phyloP scores from a whole-genome alignment of 2,797 vertebrate genomes.

The Cygnus olor region DNA sequence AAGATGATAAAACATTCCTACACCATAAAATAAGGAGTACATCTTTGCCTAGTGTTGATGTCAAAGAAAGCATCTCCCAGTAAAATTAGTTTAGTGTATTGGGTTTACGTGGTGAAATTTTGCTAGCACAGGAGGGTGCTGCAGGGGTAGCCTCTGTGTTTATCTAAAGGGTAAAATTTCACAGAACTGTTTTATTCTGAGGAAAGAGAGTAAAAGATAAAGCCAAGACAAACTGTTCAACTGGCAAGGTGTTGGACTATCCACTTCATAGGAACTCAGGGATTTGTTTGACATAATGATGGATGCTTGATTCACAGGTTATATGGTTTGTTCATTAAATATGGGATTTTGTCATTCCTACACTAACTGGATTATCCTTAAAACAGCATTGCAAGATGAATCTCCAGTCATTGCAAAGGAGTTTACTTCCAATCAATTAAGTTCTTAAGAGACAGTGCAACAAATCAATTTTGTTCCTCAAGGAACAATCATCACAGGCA shows the following conservation, averaged over 20 bases:
- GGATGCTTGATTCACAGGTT: not conserved
- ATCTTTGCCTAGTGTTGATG: too few relatives aligned
- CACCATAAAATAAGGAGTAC: too few relatives aligned
- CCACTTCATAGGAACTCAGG: not conserved
- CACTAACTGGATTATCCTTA: not conserved
- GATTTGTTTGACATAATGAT: not conserved
- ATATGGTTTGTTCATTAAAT: not conserved
- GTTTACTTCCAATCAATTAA: not conserved
- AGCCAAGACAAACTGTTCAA: not conserved
- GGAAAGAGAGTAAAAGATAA: not conserved
- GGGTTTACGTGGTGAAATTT: too few relatives aligned
- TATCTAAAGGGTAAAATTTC: not conserved
- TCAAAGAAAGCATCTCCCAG: too few relatives aligned
- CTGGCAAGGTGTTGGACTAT: not conserved
- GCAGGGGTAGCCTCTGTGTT: too few relatives aligned
- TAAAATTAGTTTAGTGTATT: too few relatives aligned
- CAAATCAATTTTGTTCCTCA: not conserved
- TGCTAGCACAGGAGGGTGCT: too few relatives aligned
- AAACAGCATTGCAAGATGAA: not conserved
- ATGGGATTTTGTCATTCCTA: not conserved
- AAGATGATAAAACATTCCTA: too few relatives aligned
- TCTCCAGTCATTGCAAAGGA: not conserved
- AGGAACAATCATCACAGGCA: not conserved
- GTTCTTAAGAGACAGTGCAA: not conserved
- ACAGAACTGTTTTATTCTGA: not conserved